Percentiles rank a stretch among this genome's conserved stretches.
These are phyloP conservation scores for Brachionus rubens DNA, from an alignment of 1,140 invertebrate genomes.

Conservation along the genomic window DNA sequence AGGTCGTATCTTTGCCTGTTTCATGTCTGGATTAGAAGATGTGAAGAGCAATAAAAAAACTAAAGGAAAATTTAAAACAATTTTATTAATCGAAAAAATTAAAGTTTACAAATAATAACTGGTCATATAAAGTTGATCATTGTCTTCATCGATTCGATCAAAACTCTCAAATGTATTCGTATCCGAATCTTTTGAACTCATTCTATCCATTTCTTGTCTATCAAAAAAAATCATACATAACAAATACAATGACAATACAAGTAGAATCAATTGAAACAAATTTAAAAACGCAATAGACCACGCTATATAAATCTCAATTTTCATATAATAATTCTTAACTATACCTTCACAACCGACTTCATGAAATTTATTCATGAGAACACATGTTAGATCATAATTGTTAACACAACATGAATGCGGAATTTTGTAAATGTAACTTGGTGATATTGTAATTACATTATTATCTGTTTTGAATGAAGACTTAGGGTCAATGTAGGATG, in stretches of 20 bases:
- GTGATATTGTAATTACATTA: slow-evolving; percentile 26
- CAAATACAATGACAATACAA: slow-evolving; percentile 19
- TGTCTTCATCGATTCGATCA: background rate
- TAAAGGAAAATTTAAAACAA: background rate
- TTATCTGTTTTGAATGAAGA: slow-evolving; percentile 4
- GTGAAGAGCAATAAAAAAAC: no score
- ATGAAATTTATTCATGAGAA: slow-evolving; percentile 38
- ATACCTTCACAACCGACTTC: slow-evolving; percentile 25
- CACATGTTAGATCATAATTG: slow-evolving; percentile 37
- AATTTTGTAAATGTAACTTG: slow-evolving; percentile 35
- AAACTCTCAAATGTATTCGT: background rate
- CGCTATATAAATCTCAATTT: slow-evolving; percentile 38
- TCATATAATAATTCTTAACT: slow-evolving; percentile 12
- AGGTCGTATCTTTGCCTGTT: no score
- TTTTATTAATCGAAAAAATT: background rate
- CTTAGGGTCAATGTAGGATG: slow-evolving; percentile 17
- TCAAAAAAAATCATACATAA: slow-evolving; percentile 45
- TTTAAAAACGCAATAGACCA: slow-evolving; percentile 41
- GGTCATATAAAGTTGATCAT: slow-evolving; percentile 34
- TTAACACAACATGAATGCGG: slow-evolving; percentile 42
- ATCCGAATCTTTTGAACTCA: background rate
- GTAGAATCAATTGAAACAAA: slow-evolving; percentile 37
- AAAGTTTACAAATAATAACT: slow-evolving; percentile 39
- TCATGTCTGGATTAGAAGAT: no score
- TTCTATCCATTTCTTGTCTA: slow-evolving; percentile 1